Evolutionary conservation across 2,113 vertebrate species (phyloP), one percentile per base, ranked within the genome.

Genomic region (Rana temporaria): DNA sequence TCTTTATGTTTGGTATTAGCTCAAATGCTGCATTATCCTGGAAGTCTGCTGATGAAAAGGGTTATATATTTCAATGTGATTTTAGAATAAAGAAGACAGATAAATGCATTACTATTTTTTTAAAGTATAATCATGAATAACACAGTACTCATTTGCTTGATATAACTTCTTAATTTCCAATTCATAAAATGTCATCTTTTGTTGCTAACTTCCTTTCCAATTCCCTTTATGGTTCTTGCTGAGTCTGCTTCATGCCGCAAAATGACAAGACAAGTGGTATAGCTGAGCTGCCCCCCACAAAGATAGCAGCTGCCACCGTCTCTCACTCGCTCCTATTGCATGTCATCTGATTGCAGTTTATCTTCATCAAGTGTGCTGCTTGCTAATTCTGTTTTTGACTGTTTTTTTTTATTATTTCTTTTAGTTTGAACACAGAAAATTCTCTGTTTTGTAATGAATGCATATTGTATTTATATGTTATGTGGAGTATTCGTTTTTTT

Each of bases 291-390:
- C 81, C 81, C 76, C 81, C 71, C 53, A 83, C 81, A 76, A 83
- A 76, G 81, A 65, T 26, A 83, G 81, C 81, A 83, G 71, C 81
- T 83, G 81, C 71, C 72, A 57, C 53, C n/a, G 53, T 30, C 81
- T 52, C 71, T 67, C 72, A 52, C 76, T 83, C 72, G 68, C 55
- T 83, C 30, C 65, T 26, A 22, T 22, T 83, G 53, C 48, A 66
- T 73, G 17, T 74, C 60, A 82, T 82, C 70, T 66, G 62, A 76
- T 68, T 57, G 63, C 72, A 76, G 71, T 83, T 83, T 83, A 83
- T 83, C 81, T 65, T 82, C 80, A 82, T 82, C 60, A 74, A 59
- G 70, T 74, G 26, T 17, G 53, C 56, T 30, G 32, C 81, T 64
- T 76, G 63, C 42, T 18, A 38, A 56, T 24, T 64, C 73, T 34